Evolutionary conservation across 2,113 vertebrate genomes (phyloP).

Genomic region (Steatornis caripensis): DNA sequence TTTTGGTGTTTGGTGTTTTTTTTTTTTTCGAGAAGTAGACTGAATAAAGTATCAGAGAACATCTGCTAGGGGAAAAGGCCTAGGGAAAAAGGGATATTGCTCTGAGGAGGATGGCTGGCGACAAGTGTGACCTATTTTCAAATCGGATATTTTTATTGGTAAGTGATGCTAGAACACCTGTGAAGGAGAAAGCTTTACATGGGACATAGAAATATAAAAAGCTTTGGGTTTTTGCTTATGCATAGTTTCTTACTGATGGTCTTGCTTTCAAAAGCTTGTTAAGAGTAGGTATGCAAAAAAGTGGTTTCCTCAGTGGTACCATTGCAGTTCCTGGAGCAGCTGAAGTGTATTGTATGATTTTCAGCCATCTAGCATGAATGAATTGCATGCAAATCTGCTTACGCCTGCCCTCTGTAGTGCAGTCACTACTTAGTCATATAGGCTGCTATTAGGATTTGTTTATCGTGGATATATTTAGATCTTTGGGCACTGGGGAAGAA

Average conservation of each 20-base stretch:
- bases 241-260: not conserved
- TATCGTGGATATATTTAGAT: constrained; percentile 31
- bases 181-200: not conserved
- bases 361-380: constrained; percentile 44
- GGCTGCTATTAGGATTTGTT: constrained; percentile 35
- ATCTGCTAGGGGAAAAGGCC: not conserved
- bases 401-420: constrained; percentile 61
- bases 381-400: constrained; percentile 61
- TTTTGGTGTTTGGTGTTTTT: not conserved
- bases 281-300: not conserved
- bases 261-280: not conserved
- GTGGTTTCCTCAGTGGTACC: not conserved
- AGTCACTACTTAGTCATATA: constrained; percentile 46
- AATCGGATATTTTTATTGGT: not conserved
- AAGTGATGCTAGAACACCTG: not conserved
- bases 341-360: constrained; percentile 11
- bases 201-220: not conserved
- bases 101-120: not conserved
- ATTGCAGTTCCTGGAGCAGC: not conserved
- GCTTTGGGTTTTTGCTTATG: constrained; percentile 29
- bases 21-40: not conserved
- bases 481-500: not conserved
- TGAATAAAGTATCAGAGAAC: not conserved
- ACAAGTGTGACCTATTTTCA: constrained; percentile 11
- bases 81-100: too few relatives aligned